A percentile compares a stretch with the other conserved stretches of the same genome.
Conservation (phyloP, 2,888 invertebrate genomes). For the Biston stratarius region DNA sequence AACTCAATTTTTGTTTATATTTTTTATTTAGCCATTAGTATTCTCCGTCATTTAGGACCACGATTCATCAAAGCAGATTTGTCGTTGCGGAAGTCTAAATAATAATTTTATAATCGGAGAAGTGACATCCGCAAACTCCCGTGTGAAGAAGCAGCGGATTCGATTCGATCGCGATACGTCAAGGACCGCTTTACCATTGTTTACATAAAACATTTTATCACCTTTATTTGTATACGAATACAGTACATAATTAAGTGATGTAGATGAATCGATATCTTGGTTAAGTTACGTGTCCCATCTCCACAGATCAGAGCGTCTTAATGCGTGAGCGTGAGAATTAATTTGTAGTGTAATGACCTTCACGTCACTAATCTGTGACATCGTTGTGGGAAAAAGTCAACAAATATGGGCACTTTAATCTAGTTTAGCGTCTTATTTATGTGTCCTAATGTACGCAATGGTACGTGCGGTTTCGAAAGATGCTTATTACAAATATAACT, state of each 20-base stretch:
- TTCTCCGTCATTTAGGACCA: background rate
- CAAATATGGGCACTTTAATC: conserved; percentile 52
- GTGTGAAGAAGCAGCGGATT: conserved; percentile 81
- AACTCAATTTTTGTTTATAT: conserved; percentile 3
- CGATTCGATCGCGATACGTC: conserved; percentile 66
- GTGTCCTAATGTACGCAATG: conserved; percentile 38
- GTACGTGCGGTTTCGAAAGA: conserved; percentile 28
- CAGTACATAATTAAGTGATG: conserved; percentile 43
- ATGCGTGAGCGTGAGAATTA: conserved; percentile 79
- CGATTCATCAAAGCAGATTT: conserved; percentile 38
- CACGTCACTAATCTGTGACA: conserved; percentile 68
- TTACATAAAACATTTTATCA: conserved; percentile 22
- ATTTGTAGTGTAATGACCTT: conserved; percentile 77
- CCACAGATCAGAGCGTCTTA: conserved; percentile 70
- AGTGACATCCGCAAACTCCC: conserved; percentile 69
- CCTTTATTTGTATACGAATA: conserved; percentile 46
- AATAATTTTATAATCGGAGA: conserved; percentile 39
- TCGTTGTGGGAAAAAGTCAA: conserved; percentile 65
- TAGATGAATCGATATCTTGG: conserved; percentile 47
- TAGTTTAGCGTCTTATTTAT: conserved; percentile 49
- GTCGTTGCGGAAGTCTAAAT: conserved; percentile 43
- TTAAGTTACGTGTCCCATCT: conserved; percentile 67
- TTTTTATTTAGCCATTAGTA: background rate
- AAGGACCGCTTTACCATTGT: conserved; percentile 45
- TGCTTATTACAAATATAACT: conserved; percentile 8